phyloP scores from a whole-genome alignment of 1,140 invertebrate genomes.

The Aphelinus atriplicis region DNA sequence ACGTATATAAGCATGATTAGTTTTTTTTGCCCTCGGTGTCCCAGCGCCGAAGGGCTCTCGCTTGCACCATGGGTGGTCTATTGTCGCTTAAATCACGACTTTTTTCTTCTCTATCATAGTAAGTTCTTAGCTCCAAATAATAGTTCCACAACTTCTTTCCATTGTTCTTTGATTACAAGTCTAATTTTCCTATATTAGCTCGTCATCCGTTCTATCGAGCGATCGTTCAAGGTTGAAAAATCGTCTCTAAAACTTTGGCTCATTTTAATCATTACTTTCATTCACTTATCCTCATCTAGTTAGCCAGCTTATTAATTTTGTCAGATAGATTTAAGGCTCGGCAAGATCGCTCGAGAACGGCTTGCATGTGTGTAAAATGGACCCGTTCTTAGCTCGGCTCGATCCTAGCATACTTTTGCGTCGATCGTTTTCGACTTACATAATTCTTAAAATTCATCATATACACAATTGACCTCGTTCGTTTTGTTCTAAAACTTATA shows the following conservation, averaged over 20 bases:
- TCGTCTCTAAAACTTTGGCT: no score
- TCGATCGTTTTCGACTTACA: conserved; percentile 4
- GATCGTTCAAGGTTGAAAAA: conserved; percentile 29
- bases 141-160: no score
- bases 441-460: conserved; percentile 14
- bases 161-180: background rate
- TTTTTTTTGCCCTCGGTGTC: conserved; percentile 43
- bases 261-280: no score
- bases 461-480: conserved; percentile 38
- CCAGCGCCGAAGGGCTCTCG: conserved; percentile 52
- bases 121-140: background rate
- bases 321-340: background rate
- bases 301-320: no score
- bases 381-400: background rate
- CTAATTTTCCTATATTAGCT: conserved; percentile 32
- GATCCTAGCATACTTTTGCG: conserved; percentile 34
- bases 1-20: conserved; percentile 40
- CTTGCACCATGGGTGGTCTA: conserved; percentile 54
- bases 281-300: no score
- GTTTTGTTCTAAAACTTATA: conserved; percentile 32
- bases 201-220: conserved; percentile 44
- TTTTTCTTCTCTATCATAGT: conserved; percentile 6
- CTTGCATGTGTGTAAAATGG: conserved; percentile 12
- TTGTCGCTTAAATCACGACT: conserved; percentile 37
- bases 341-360: conserved; percentile 45